phyloP scores from a whole-genome alignment of 2,888 invertebrate genomes.

The Cephus rjabovi region DNA sequence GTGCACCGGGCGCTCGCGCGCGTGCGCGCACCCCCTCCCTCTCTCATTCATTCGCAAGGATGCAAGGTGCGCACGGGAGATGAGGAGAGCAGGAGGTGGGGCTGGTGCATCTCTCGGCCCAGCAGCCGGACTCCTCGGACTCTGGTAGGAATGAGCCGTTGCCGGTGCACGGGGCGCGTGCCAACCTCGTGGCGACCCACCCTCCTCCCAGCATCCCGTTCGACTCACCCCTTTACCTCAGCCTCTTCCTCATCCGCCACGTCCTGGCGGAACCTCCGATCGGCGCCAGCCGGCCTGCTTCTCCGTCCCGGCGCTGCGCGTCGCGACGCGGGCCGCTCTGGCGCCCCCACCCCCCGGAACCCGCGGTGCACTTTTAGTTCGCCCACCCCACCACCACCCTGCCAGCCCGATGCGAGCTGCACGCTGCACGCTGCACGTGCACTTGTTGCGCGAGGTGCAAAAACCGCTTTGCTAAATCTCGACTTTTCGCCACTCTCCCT shows the following conservation, averaged over 20 bases:
- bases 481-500: background rate
- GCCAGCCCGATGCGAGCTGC: too few species aligned
- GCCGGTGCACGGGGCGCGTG: constrained; percentile 65
- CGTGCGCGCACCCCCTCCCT: constrained; percentile 17
- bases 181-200: constrained; percentile 52
- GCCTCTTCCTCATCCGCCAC: too few species aligned
- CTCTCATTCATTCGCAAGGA: background rate
- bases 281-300: too few species aligned
- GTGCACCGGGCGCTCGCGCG: background rate
- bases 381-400: too few species aligned
- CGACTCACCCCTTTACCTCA: background rate
- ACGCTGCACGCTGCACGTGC: constrained; percentile 29
- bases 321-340: constrained; percentile 39
- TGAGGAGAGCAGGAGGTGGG: too few species aligned
- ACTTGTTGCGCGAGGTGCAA: constrained; percentile 57
- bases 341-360: background rate
- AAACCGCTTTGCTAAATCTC: background rate
- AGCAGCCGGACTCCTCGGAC: constrained; percentile 1
- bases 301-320: too few species aligned
- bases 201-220: background rate
- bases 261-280: too few species aligned
- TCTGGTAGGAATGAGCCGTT: constrained; percentile 45
- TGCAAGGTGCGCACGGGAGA: background rate
- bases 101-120: constrained; percentile 10
- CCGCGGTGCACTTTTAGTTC: too few species aligned